These are phyloP conservation scores for Electrophaes corylata DNA, from an alignment of 2,888 invertebrate genomes.

Conservation along the genomic window DNA sequence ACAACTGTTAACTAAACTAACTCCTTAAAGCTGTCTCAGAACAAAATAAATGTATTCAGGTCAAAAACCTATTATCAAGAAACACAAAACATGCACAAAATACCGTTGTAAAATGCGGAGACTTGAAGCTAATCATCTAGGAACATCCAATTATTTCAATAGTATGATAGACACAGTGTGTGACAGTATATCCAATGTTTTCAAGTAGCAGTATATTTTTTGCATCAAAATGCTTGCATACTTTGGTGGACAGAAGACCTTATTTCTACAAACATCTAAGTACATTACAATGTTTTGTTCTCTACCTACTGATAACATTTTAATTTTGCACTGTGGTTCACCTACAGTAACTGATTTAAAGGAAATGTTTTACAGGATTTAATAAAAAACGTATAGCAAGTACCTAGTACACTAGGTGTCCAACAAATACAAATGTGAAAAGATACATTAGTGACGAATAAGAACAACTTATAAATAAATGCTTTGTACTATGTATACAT, in stretches of 20 bases:
- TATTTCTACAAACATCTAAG: slow-evolving; percentile 3
- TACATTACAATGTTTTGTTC: slow-evolving; percentile 5
- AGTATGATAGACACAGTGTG: too few relatives aligned
- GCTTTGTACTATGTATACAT: not conserved
- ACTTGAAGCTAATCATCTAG: too few relatives aligned
- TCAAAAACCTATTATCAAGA: slow-evolving; percentile 16
- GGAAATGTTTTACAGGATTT: slow-evolving; percentile 12
- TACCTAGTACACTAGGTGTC: not conserved
- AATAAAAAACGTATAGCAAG: not conserved
- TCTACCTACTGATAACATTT: slow-evolving; percentile 22
- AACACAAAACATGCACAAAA: not conserved
- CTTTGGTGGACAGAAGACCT: slow-evolving; percentile 1
- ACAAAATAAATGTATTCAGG: slow-evolving; percentile 64
- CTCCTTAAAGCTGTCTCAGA: slow-evolving; percentile 71
- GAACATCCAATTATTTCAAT: too few relatives aligned
- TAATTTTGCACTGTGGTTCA: slow-evolving; percentile 30
- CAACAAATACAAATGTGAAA: not conserved
- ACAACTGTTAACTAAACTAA: slow-evolving; percentile 65
- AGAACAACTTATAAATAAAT: not conserved
- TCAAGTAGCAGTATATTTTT: not conserved
- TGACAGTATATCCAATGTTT: too few relatives aligned
- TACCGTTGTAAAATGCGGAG: too few relatives aligned
- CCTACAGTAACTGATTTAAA: slow-evolving; percentile 15
- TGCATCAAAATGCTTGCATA: not conserved
- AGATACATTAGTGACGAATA: not conserved